Conservation (phyloP, 2,797 vertebrate species). For the Sebastes reedi region DNA sequence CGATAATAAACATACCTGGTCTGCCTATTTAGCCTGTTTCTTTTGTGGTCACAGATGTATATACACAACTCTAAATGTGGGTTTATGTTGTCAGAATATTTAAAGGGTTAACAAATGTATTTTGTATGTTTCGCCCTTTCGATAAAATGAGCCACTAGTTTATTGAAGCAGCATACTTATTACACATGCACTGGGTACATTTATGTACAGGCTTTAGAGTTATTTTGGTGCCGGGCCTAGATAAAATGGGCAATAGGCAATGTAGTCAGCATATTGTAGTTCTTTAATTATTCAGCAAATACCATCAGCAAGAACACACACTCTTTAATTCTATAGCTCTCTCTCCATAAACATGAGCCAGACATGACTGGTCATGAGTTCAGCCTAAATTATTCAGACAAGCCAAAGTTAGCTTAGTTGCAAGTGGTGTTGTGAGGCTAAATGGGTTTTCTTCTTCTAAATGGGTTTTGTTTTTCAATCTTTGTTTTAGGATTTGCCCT, state of each 20-base stretch:
- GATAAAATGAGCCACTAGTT: not conserved
- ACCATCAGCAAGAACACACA: not conserved
- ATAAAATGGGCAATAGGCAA: not conserved
- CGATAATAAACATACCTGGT: too few relatives aligned
- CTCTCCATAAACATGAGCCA: not conserved
- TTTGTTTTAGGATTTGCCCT: conserved; percentile 1
- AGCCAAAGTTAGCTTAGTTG: not conserved
- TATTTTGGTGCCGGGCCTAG: not conserved
- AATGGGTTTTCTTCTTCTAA: not conserved
- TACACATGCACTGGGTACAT: not conserved
- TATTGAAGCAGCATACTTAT: not conserved
- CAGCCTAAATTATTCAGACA: conserved; percentile 9
- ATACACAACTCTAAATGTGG: not conserved
- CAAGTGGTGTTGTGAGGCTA: not conserved
- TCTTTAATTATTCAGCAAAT: conserved; percentile 28
- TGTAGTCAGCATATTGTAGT: not conserved
- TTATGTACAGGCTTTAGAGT: not conserved
- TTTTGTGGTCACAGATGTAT: not conserved
- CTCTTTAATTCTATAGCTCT: not conserved
- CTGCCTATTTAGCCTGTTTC: not conserved
- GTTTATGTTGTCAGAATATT: not conserved
- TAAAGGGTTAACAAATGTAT: not conserved
- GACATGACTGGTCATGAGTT: not conserved
- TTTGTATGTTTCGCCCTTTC: not conserved
- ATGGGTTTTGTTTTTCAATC: not conserved